phyloP scores from a whole-genome alignment of 1,140 invertebrate species.

The Goniozus legneri region DNA sequence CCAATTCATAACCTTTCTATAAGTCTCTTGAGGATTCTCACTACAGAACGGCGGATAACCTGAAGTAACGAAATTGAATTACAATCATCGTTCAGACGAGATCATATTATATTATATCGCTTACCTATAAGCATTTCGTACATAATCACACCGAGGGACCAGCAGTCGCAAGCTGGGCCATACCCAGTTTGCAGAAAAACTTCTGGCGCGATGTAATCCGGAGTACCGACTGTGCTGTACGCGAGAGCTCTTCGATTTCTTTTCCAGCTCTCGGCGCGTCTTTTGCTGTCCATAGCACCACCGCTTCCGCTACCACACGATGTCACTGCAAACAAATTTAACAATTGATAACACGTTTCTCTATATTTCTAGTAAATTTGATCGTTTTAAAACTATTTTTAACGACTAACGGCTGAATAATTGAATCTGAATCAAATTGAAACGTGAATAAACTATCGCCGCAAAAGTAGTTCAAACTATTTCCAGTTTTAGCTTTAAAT shows the following conservation, averaged over 20 bases:
- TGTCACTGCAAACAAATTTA: constrained; percentile 36
- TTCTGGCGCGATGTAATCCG: constrained; percentile 99
- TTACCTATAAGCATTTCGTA: constrained; percentile 99
- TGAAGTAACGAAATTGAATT: constrained; percentile 35
- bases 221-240: constrained; percentile 97
- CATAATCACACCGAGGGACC: constrained; percentile 99
- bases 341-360: background rate
- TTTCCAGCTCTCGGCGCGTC: constrained; percentile 97
- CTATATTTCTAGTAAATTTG: background rate
- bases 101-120: constrained; percentile 1
- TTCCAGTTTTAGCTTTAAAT: no score
- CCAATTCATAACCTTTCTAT: constrained; percentile 99
- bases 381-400: background rate
- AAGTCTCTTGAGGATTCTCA: constrained; percentile 99
- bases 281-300: constrained; percentile 91
- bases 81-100: background rate
- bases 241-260: constrained; percentile 89
- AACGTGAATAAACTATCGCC: no score
- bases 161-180: constrained; percentile 96
- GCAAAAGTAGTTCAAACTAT: no score
- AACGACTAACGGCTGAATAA: background rate
- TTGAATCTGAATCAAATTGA: background rate
- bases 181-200: constrained; percentile 98
- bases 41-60: constrained; percentile 99
- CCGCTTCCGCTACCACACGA: constrained; percentile 50